Evolutionary conservation across 1,140 invertebrate species (phyloP).

Genomic region (Rhynchophorus ferrugineus): DNA sequence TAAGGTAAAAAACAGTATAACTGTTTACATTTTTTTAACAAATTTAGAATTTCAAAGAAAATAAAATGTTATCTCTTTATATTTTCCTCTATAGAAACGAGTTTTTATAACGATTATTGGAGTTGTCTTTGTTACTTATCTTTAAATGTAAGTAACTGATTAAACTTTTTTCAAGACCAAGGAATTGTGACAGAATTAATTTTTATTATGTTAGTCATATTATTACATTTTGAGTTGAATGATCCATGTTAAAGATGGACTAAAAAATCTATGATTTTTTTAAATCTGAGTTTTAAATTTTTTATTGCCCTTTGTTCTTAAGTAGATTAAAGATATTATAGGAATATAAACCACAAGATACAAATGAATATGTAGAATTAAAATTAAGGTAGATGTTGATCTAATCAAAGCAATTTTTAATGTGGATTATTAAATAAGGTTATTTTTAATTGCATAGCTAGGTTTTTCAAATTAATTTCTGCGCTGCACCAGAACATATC

Average conservation of each 20-base stretch:
- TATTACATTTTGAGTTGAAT: constrained; percentile 11
- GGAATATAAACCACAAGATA: neutral
- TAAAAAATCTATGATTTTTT: neutral
- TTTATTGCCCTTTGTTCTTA: too few relatives aligned
- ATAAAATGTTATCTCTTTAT: neutral
- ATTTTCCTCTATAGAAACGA: neutral
- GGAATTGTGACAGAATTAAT: constrained; percentile 1
- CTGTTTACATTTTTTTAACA: neutral
- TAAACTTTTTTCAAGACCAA: neutral
- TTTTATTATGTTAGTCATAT: constrained; percentile 3
- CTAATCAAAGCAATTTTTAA: neutral
- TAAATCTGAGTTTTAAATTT: neutral
- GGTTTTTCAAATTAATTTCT: constrained; percentile 16
- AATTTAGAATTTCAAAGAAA: neutral
- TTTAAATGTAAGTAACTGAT: neutral
- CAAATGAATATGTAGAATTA: constrained; percentile 2
- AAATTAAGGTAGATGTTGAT: constrained; percentile 1
- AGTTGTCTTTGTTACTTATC: neutral
- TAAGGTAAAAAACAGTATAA: neutral
- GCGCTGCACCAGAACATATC: constrained; percentile 28
- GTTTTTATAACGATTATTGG: neutral
- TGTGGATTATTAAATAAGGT: constrained; percentile 8
- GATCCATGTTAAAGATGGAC: constrained; percentile 20
- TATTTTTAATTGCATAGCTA: constrained; percentile 17
- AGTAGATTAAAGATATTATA: constrained; percentile 7